A percentile compares a stretch with the other conserved stretches of the same genome.
Conservation (phyloP, 2,113 vertebrate species). For the Zosterops hypoxanthus region DNA sequence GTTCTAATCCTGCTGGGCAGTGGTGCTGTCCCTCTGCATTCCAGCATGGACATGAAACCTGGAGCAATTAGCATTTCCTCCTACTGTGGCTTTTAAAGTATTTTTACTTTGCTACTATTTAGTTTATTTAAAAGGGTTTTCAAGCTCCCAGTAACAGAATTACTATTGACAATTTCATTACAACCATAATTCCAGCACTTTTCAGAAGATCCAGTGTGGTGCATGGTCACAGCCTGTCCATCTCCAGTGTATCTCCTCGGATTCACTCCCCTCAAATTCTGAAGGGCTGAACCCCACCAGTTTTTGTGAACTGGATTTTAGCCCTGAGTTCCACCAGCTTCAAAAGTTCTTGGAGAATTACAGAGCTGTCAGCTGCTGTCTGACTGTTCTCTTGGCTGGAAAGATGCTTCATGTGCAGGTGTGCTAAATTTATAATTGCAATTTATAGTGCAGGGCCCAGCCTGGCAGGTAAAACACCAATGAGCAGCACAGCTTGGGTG, state of each 20-base stretch:
- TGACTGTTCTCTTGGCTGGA: not conserved
- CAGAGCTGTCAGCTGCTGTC: not conserved
- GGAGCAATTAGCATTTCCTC: constrained; percentile 66
- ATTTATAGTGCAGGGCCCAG: not conserved
- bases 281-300: constrained; percentile 53
- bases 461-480: not conserved
- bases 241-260: constrained; percentile 14
- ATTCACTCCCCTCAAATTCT: constrained; percentile 7
- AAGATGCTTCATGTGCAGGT: not conserved
- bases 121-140: constrained; percentile 76
- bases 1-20: not conserved
- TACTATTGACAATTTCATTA: constrained; percentile 78
- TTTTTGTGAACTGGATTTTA: constrained; percentile 24
- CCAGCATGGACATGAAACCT: constrained; percentile 55
- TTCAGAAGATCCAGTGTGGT: constrained; percentile 55
- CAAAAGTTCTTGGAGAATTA: constrained; percentile 13
- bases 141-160: constrained; percentile 69
- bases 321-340: not conserved
- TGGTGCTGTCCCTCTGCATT: constrained; percentile 48
- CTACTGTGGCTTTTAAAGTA: constrained; percentile 62
- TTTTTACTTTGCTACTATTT: constrained; percentile 71
- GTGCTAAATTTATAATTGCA: not conserved
- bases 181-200: constrained; percentile 67
- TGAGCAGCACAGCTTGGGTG: not conserved
- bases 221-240: constrained; percentile 59